A percentile compares a stretch with the other conserved stretches of the same genome.
phyloP scores from a whole-genome alignment of 2,888 invertebrate genomes.

The Rhopalosiphum nymphaeae region DNA sequence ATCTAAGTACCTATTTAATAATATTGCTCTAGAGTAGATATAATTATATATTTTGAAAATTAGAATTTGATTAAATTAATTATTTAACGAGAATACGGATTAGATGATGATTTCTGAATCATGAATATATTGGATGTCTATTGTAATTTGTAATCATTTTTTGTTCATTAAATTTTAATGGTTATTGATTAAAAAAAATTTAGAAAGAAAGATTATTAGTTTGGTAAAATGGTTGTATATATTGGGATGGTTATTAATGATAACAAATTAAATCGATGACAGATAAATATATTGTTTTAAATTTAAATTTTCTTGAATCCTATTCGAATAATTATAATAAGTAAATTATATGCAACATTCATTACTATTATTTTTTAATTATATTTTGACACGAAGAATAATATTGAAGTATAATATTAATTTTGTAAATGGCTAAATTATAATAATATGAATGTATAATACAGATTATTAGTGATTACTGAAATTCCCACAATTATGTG shows the following conservation, averaged over 20 bases:
- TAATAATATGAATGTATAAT: neutral
- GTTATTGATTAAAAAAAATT: neutral
- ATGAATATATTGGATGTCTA: neutral
- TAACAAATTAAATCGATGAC: neutral
- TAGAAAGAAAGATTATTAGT: neutral
- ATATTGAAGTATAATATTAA: neutral
- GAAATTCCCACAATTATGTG: neutral
- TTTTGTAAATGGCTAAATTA: conserved; percentile 23
- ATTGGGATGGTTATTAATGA: neutral
- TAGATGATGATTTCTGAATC: neutral
- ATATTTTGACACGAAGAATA: conserved; percentile 21
- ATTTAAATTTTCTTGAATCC: neutral
- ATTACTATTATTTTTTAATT: conserved; percentile 7
- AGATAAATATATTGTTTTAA: neutral
- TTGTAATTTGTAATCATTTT: neutral
- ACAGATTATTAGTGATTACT: neutral
- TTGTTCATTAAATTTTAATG: neutral
- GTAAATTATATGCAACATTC: neutral
- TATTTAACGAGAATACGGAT: neutral
- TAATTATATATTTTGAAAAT: neutral
- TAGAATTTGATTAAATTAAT: neutral
- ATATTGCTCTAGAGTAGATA: neutral
- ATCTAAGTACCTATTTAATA: neutral
- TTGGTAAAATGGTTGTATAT: neutral
- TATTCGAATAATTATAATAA: neutral